Base-by-base conservation (phyloP, 2,113 vertebrate species). In the Stictonetta naevosa region DNA sequence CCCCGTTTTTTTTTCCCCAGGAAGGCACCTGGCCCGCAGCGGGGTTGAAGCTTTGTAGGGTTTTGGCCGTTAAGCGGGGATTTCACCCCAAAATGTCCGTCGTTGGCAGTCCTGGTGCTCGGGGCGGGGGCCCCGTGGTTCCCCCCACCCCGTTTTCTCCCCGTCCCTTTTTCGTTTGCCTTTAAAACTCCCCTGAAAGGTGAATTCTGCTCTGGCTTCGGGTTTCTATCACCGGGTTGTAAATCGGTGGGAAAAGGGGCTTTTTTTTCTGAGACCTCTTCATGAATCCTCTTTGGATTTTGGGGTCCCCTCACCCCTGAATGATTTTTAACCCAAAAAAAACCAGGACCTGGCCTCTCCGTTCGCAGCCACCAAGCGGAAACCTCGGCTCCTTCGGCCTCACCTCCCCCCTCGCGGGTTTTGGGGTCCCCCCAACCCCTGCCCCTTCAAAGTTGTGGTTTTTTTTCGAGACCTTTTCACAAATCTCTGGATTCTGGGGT, bases 111-210 rank as follows among this genome's bases (percentile, higher is more conserved):
- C 26, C 26, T 8, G 58, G 58, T 13, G 56, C 3, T n/a, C 48
- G 10, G 48, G 48, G 11, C 18, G 40, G 50, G 7, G 14, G 9
- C 8, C 2, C 3, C 2, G 0, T 8, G 40, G 15, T 10, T 34
- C 6, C 9, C 8, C 33, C 33, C 44, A 18, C 10, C 6, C 10
- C 67, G 33, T 66, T 44, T 29, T 26, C 40, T 23, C 22, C 8
- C 19, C 36, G 10, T 15, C 16, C 26, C 50, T n/a, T 38, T 26
- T 82, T 38, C 52, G 22, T 68, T 71, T 3, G 11, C 5, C 1
- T 64, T 87, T 58, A 55, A 81, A 80, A 66, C n/a, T 8, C 25
- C 25, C 38, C 18, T 34, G 17, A 60, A 33, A 60, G 15, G 36
- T 20, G 8, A 53, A 26, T 26, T 52, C 10, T 52, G 80, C 50